Conservation (phyloP, 2,888 invertebrate species). For the Eubasilissa splendida region DNA sequence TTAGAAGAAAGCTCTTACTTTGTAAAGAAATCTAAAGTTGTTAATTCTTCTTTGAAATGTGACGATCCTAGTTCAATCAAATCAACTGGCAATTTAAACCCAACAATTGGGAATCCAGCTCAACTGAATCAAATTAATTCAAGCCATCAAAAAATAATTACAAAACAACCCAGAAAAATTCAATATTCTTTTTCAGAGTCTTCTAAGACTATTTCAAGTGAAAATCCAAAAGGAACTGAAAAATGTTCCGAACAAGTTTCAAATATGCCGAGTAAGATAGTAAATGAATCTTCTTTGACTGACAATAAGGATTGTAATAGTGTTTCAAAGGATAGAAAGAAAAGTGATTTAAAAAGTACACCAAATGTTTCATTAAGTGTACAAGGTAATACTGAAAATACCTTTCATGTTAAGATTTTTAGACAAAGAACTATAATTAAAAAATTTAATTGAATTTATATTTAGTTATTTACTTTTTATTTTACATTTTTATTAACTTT, state of each 20-base stretch:
- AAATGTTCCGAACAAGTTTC: background rate
- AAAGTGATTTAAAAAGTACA: background rate
- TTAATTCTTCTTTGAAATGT: background rate
- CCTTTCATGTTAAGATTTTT: constrained; percentile 33
- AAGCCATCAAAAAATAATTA: background rate
- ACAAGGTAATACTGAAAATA: background rate
- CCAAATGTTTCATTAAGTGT: background rate
- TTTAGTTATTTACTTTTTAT: no score
- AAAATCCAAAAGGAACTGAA: background rate
- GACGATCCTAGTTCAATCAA: background rate
- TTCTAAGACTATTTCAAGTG: constrained; percentile 7
- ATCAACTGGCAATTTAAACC: background rate
- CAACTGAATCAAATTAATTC: background rate
- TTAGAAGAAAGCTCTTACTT: no score
- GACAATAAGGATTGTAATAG: no score
- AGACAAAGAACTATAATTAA: constrained; percentile 43
- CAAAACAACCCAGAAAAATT: constrained; percentile 20
- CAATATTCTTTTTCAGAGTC: constrained; percentile 11
- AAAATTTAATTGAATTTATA: background rate
- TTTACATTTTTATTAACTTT: no score
- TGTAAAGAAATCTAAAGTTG: background rate
- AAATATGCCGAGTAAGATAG: no score
- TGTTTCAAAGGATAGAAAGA: background rate
- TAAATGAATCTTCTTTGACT: no score
- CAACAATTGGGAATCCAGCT: background rate